Evolutionary conservation across 2,797 vertebrate genomes (phyloP).

Genomic region (Syngnathus rostellatus): DNA sequence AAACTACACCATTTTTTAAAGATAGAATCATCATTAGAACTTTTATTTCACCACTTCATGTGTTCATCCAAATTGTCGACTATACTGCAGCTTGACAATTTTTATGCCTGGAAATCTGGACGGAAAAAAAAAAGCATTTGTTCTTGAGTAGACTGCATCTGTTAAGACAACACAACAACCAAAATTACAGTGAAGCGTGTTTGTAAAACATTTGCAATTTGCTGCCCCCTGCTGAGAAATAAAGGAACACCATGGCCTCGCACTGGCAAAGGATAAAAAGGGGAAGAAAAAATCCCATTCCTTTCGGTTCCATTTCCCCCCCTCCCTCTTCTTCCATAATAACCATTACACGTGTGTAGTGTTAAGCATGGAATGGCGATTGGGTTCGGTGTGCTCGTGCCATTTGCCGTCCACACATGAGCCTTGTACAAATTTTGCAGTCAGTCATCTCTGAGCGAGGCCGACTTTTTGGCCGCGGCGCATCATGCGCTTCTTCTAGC

Average conservation of each 20-base stretch:
- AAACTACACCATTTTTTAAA: no score
- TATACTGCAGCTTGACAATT: no score
- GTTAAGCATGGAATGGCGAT: background rate
- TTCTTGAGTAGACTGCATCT: no score
- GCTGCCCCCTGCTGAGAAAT: slow-evolving; percentile 61
- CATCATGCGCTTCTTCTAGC: slow-evolving; percentile 28
- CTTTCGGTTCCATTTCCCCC: background rate
- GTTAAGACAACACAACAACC: background rate
- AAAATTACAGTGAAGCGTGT: background rate
- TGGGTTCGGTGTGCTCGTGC: background rate
- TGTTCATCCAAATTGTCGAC: no score
- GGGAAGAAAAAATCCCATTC: background rate
- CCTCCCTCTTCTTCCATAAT: background rate
- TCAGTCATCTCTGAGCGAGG: slow-evolving; percentile 46
- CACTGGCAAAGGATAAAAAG: slow-evolving; percentile 11
- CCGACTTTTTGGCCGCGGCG: slow-evolving; percentile 36
- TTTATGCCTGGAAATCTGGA: no score
- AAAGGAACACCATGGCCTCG: slow-evolving; percentile 19
- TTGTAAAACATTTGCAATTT: slow-evolving; percentile 39
- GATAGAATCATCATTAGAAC: no score
- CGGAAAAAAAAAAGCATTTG: background rate
- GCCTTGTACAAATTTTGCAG: slow-evolving; percentile 36
- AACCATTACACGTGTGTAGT: background rate
- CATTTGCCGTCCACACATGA: slow-evolving; percentile 21
- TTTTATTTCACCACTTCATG: no score